Percentiles rank a stretch among this genome's conserved stretches.
Conservation (phyloP, 1,140 invertebrate genomes). For the Tetragnatha versicolor region DNA sequence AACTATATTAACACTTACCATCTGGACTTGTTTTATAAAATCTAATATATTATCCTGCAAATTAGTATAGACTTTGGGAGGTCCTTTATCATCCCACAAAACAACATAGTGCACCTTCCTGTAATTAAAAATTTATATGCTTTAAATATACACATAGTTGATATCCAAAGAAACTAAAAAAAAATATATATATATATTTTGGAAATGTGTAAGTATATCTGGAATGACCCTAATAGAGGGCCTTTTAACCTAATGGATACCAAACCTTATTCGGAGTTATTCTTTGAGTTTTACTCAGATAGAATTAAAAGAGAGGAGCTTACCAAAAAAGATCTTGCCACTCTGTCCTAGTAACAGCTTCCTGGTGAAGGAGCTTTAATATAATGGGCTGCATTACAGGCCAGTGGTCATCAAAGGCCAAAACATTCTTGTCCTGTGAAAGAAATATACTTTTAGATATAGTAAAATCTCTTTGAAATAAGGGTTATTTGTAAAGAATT, state of each 20-base stretch:
- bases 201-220: no score
- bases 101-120: conserved; percentile 88
- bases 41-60: conserved; percentile 92
- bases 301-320: conserved; percentile 6
- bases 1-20: conserved; percentile 68
- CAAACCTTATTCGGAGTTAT: not conserved
- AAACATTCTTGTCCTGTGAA: conserved; percentile 65
- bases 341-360: conserved; percentile 89
- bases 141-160: no score
- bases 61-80: conserved; percentile 84
- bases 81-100: conserved; percentile 95
- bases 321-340: conserved; percentile 97
- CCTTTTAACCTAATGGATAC: no score
- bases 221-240: no score
- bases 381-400: conserved; percentile 92
- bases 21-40: conserved; percentile 93
- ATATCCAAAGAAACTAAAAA: no score
- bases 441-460: no score
- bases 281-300: not conserved
- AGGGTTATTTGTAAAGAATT: no score
- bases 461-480: no score
- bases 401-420: conserved; percentile 94
- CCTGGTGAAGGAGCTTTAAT: conserved; percentile 89
- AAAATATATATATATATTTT: no score
- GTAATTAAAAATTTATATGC: conserved; percentile 43